Conservation (phyloP, 1,140 invertebrate species). For the Portunus trituberculatus region DNA sequence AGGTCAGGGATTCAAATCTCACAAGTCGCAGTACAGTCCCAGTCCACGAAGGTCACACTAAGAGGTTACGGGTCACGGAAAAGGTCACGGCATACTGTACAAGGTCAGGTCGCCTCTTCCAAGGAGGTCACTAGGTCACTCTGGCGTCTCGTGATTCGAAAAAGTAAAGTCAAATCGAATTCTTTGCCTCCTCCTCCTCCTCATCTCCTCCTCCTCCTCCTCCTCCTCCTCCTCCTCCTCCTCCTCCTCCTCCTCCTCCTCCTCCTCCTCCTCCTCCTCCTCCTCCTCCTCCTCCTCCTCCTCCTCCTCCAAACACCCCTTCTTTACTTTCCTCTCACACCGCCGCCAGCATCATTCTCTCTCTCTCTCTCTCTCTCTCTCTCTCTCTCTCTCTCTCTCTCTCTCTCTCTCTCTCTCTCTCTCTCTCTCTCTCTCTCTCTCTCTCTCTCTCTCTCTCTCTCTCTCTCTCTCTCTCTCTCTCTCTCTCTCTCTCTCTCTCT, state of each 20-base stretch:
- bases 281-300: slow-evolving; percentile 8
- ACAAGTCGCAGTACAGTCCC: not conserved
- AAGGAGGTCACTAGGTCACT: not conserved
- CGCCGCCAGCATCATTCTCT: not conserved
- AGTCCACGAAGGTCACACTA: not conserved
- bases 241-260: not conserved
- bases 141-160: not conserved
- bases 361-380: not conserved
- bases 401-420: slow-evolving; percentile 17
- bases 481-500: not conserved
- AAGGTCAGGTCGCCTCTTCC: not conserved
- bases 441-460: not conserved
- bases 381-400: too few species aligned
- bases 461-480: not conserved
- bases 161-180: not conserved
- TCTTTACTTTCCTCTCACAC: not conserved
- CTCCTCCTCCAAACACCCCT: not conserved
- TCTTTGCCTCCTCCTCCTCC: not conserved
- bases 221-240: too few species aligned
- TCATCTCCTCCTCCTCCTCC: too few species aligned
- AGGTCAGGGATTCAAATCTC: not conserved
- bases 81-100: not conserved
- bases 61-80: not conserved
- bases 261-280: not conserved
- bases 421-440: too few species aligned